Base-by-base conservation (phyloP, 2,797 vertebrate species). In the Tapirus indicus region DNA sequence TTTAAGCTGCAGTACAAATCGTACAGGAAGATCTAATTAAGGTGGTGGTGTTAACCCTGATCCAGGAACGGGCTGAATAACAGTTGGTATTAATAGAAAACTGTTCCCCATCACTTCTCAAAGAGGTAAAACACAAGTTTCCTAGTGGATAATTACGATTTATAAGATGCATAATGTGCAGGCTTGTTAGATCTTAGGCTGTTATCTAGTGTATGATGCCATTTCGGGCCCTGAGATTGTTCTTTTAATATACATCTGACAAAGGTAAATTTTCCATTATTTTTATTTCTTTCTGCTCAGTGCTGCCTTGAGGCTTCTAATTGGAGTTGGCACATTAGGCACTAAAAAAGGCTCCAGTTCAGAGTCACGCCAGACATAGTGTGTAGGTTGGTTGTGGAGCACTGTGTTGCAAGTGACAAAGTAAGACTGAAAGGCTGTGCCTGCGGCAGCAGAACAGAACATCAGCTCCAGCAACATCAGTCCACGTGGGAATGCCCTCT, bases 1-100 rank as follows among this genome's bases (percentile, higher is more conserved):
- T 95, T 49, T 38, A 54, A 89, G 47, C 35, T 94, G 71, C 71
- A 80, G 79, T 66, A 8, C 87, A 96, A 92, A 35, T 79, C 96
- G 88, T 44, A 23, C 62, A 56, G 0, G 32, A 54, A 64, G 82
- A 72, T 95, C 89, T 92, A 96, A 95, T 56, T 80, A 66, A 35
- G 56, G 18, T 41, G 56, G 18, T 60, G 29, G 5, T 38, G 20
- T 91, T 68, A 66, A 35, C 35, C 32, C 64, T 69, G 75, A 68
- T 75, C 95, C 64, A n/a, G 66, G 38, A 84, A 44, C 44, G 29
- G 62, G 44, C 60, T 90, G 94, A 87, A 52, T 54, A 77, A 38
- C 25, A 44, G 72, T 93, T 47, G 44, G 52, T 88, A 66, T 80
- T 96, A 91, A 85, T 35, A 66, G 47, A 93, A 94, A 80, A 54